Evolutionary conservation across 2,797 vertebrate genomes (phyloP), one percentile per base, ranked within the genome.

Genomic region (Borostomias antarcticus): DNA sequence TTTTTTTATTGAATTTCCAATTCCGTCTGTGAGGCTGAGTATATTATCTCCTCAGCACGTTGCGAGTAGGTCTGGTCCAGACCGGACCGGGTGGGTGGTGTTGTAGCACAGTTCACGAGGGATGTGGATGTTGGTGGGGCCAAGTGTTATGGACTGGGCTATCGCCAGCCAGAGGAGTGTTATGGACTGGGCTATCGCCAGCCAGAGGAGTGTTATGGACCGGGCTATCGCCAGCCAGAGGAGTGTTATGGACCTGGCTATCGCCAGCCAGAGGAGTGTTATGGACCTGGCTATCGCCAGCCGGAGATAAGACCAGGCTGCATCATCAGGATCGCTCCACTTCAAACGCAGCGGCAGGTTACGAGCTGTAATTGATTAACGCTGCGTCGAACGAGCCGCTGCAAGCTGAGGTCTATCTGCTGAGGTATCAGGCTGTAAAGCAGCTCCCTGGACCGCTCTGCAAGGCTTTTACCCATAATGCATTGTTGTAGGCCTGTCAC

Each of bases 361-460:
- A 84, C 84, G 78, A 70, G 70, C 84, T 84, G 75, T 77, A 82
- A 88, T 79, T 89, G 82, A 88, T 88, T 89, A 87, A 89, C 85
- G 65, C 73, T 71, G 68, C 57, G 30, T 5, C 58, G 68, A 66
- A 78, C 21, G 62, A 80, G 72, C 37, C 56, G 57, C 64, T 54
- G 58, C 29, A 79, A 67, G 75, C 65, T 73, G 68, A 64, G 29
- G 59, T 47, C 75, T 66, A 73, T 74, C 61, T 78, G 58, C 59
- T 54, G 70, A 62, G 69, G 72, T 64, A 80, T 64, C 28, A 69
- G 47, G 60, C 66, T 66, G 66, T 86, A 78, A 83, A 88, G 82
- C 57, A 19, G 30, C 58, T 60, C 59, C 47, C 45, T 9, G 2
- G 35, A 25, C 32, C 58, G 11, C 28, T 47, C 61, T 72, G 29